A percentile compares a stretch with the other conserved stretches of the same genome.
Evolutionary conservation across 1,140 invertebrate species (phyloP).

Genomic region (Drosophila orena): DNA sequence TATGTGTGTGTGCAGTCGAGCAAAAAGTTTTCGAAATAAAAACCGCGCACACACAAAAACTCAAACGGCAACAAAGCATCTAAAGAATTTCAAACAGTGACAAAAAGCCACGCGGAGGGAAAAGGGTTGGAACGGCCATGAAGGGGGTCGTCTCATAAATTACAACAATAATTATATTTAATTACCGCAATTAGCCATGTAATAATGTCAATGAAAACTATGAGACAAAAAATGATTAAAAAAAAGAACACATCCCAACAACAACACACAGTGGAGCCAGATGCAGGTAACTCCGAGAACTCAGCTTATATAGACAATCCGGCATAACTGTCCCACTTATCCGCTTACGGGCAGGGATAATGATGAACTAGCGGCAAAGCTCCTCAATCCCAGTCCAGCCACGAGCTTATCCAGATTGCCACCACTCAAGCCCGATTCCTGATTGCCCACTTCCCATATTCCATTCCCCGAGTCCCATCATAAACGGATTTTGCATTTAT

Average conservation of each 20-base stretch:
- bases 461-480: slow-evolving; percentile 35
- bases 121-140: slow-evolving; percentile 47
- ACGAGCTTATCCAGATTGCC: slow-evolving; percentile 41
- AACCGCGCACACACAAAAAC: slow-evolving; percentile 47
- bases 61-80: slow-evolving; percentile 44
- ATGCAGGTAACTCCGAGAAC: background rate
- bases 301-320: slow-evolving; percentile 29
- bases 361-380: slow-evolving; percentile 58
- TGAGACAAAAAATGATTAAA: slow-evolving; percentile 79
- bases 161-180: slow-evolving; percentile 81
- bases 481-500: slow-evolving; percentile 76
- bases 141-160: slow-evolving; percentile 80
- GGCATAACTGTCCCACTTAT: slow-evolving; percentile 37
- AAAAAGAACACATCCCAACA: slow-evolving; percentile 59
- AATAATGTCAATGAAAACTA: slow-evolving; percentile 83
- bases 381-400: slow-evolving; percentile 33
- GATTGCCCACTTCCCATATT: background rate
- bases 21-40: slow-evolving; percentile 66
- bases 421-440: background rate
- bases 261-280: slow-evolving; percentile 2
- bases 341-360: slow-evolving; percentile 62
- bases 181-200: slow-evolving; percentile 80
- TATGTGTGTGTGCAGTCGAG: slow-evolving; percentile 52
- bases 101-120: slow-evolving; percentile 16
- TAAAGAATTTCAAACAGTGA: slow-evolving; percentile 58